Conservation (phyloP, 2,888 invertebrate species). For the Phaedon cochleariae region DNA sequence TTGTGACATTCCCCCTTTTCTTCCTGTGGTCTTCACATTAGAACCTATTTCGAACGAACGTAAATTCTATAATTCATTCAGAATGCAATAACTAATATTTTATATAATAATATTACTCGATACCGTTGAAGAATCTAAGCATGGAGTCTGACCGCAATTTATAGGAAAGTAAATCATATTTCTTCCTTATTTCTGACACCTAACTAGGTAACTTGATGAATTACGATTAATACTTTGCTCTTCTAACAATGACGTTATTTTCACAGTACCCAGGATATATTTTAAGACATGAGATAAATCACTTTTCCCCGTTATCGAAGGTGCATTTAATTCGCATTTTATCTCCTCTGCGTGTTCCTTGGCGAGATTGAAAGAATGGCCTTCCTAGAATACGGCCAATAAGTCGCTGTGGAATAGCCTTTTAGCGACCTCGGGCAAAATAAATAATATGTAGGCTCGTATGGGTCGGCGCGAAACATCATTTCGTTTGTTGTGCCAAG, state of each 20-base stretch:
- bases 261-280: slow-evolving; percentile 1
- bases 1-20: too few species aligned
- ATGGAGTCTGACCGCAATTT: neutral
- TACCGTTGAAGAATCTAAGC: neutral
- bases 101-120: too few species aligned
- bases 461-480: neutral
- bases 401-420: slow-evolving; percentile 13
- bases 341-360: slow-evolving; percentile 44
- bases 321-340: slow-evolving; percentile 27
- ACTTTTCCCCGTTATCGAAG: slow-evolving; percentile 12
- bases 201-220: slow-evolving; percentile 18
- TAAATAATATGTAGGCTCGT: neutral
- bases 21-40: too few species aligned
- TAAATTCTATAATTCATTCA: too few species aligned
- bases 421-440: neutral
- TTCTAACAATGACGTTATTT: neutral
- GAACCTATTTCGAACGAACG: too few species aligned
- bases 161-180: slow-evolving; percentile 1
- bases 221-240: slow-evolving; percentile 27
- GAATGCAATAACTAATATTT: too few species aligned
- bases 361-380: slow-evolving; percentile 25
- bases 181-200: slow-evolving; percentile 15
- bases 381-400: slow-evolving; percentile 22
- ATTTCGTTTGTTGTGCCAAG: neutral
- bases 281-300: slow-evolving; percentile 5